phyloP scores from a whole-genome alignment of 2,797 vertebrate species.

The Malurus splendens region DNA sequence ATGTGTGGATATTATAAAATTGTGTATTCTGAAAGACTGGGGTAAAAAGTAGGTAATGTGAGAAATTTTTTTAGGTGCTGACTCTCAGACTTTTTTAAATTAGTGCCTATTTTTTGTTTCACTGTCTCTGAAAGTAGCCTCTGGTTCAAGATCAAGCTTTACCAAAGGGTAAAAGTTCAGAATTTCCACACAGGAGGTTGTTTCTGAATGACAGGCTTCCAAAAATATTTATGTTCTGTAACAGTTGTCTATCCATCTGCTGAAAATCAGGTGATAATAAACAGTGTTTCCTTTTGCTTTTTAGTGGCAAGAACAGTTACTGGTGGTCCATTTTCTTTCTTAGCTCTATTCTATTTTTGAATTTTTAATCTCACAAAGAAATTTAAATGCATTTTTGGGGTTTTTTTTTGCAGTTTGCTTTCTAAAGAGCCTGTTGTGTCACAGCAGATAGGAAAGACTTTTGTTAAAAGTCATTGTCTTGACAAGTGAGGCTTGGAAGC shows the following conservation, averaged over 20 bases:
- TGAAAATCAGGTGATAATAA: neutral
- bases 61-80: neutral
- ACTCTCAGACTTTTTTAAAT: neutral
- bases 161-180: neutral
- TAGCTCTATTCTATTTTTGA: neutral
- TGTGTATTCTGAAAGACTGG: fast-evolving
- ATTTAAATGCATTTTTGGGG: neutral
- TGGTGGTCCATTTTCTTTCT: neutral
- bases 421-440: neutral
- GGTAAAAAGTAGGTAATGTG: neutral
- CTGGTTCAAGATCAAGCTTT: neutral
- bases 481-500: neutral
- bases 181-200: neutral
- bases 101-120: neutral
- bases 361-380: neutral
- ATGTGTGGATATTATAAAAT: neutral
- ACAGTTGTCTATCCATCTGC: neutral
- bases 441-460: neutral
- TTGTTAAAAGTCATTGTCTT: neutral
- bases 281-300: neutral
- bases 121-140: neutral
- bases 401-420: neutral
- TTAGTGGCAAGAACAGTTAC: neutral
- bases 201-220: neutral
- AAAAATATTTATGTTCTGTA: neutral